Percentiles rank a stretch among this genome's conserved stretches.
Conservation (phyloP, 2,888 invertebrate species). For the Zhuqinia jingwanae region DNA sequence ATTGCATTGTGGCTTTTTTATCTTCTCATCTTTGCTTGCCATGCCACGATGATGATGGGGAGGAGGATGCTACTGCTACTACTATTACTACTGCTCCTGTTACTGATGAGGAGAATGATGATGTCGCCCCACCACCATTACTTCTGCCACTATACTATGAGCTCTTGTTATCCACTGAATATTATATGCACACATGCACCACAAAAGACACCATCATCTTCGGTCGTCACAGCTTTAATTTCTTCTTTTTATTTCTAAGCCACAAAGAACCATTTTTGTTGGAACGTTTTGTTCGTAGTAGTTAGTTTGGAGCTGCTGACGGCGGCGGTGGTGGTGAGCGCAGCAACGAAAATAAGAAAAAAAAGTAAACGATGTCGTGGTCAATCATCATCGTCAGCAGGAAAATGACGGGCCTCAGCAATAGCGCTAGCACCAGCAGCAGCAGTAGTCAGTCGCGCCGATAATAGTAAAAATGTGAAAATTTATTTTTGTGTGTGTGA, state of each 20-base stretch:
- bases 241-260: slow-evolving; percentile 28
- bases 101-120: not conserved
- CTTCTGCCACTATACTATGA: not conserved
- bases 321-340: slow-evolving; percentile 65
- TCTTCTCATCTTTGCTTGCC: slow-evolving; percentile 45
- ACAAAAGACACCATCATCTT: slow-evolving; percentile 4
- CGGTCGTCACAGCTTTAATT: slow-evolving; percentile 52
- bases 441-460: slow-evolving; percentile 3
- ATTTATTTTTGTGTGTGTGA: not conserved
- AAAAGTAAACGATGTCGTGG: slow-evolving; percentile 27
- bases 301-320: slow-evolving; percentile 67
- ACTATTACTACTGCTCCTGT: not conserved
- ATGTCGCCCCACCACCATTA: slow-evolving; percentile 17
- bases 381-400: slow-evolving; percentile 39
- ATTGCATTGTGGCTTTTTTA: slow-evolving; percentile 58
- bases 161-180: not conserved
- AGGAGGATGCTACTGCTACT: not conserved
- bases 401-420: slow-evolving; percentile 51
- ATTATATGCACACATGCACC: slow-evolving; percentile 21
- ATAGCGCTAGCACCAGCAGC: not conserved
- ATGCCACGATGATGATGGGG: not conserved
- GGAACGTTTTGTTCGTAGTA: slow-evolving; percentile 58
- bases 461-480: not conserved
- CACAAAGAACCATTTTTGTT: slow-evolving; percentile 54
- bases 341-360: slow-evolving; percentile 7